Conservation (phyloP, 2,797 vertebrate species). For the Sebastes taczanowskii region DNA sequence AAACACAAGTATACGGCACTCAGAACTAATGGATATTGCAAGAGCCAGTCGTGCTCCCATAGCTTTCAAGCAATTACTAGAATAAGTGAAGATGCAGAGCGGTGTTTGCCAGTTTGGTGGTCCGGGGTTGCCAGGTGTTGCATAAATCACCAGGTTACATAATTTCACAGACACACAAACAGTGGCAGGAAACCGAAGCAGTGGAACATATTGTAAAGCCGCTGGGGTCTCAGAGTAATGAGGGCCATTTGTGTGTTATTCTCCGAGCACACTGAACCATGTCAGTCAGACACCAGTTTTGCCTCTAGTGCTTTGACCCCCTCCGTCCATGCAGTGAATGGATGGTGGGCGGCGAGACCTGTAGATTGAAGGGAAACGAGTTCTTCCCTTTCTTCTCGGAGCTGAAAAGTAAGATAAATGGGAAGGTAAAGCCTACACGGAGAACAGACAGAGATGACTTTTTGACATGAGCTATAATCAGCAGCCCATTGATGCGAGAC, state of each 20-base stretch:
- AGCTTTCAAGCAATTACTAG: constrained; percentile 4
- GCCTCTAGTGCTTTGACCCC: neutral
- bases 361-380: neutral
- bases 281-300: neutral
- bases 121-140: constrained; percentile 13
- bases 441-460: neutral
- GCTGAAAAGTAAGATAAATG: neutral
- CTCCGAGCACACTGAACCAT: neutral
- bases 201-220: constrained; percentile 2
- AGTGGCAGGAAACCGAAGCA: constrained; percentile 4
- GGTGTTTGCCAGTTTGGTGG: neutral
- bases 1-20: constrained; percentile 1
- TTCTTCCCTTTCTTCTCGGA: neutral
- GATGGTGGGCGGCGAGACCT: neutral
- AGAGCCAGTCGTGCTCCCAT: neutral
- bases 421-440: neutral
- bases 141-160: constrained; percentile 24
- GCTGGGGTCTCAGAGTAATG: neutral
- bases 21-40: neutral
- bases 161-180: constrained; percentile 9
- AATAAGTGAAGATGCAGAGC: neutral
- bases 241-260: constrained; percentile 1
- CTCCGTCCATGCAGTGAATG: neutral
- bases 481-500: neutral
- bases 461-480: constrained; percentile 25